These are phyloP conservation scores for Diorhabda carinulata DNA, from an alignment of 1,140 invertebrate species.

Conservation along the genomic window DNA sequence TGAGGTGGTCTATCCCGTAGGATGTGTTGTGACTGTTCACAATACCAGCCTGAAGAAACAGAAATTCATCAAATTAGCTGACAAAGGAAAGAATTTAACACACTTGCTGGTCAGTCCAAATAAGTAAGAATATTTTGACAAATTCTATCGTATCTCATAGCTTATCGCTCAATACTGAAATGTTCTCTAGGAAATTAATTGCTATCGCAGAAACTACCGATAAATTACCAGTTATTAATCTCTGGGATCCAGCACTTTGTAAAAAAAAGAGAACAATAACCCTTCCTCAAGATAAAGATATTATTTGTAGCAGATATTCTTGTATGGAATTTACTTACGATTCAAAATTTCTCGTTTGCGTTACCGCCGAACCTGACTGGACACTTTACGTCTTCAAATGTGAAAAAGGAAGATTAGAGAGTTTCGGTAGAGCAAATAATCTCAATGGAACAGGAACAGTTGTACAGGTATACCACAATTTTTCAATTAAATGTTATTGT, in stretches of 20 bases:
- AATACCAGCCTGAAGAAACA: slow-evolving; percentile 58
- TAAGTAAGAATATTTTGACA: slow-evolving; percentile 52
- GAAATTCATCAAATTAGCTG: slow-evolving; percentile 54
- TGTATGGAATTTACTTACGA: slow-evolving; percentile 75
- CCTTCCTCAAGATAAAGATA: slow-evolving; percentile 50
- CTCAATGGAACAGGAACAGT: slow-evolving; percentile 55
- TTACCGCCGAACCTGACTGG: slow-evolving; percentile 77
- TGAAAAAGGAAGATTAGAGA: slow-evolving; percentile 80
- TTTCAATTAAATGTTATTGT: not conserved
- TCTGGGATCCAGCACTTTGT: slow-evolving; percentile 62
- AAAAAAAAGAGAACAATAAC: slow-evolving; percentile 60
- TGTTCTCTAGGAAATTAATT: slow-evolving; percentile 51
- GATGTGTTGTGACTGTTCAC: slow-evolving; percentile 61
- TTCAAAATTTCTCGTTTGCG: slow-evolving; percentile 70
- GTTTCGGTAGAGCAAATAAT: slow-evolving; percentile 65
- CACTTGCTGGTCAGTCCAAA: slow-evolving; percentile 61
- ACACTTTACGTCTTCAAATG: slow-evolving; percentile 76
- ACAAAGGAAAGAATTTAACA: slow-evolving; percentile 53
- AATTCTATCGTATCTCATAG: not conserved
- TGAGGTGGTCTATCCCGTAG: slow-evolving; percentile 65
- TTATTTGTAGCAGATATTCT: slow-evolving; percentile 56
- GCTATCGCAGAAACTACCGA: slow-evolving; percentile 54
- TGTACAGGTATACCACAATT: slow-evolving; percentile 36
- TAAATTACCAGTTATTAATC: slow-evolving; percentile 53
- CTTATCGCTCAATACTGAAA: not conserved